Percentiles rank a stretch among this genome's conserved stretches.
phyloP scores from a whole-genome alignment of 2,888 invertebrate species.

The Belgica antarctica region DNA sequence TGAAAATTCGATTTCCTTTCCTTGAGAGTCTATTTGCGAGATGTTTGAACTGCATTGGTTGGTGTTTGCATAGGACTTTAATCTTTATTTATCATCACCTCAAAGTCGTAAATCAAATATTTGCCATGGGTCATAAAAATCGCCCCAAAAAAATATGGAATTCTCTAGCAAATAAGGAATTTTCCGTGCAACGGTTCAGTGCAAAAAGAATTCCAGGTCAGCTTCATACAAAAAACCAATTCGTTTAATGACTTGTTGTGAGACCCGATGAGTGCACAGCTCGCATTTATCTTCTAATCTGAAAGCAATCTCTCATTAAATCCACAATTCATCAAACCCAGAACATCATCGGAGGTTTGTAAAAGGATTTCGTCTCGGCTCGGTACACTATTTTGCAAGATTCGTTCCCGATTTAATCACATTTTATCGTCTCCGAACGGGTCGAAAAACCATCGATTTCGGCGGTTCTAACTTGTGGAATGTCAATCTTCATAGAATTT shows the following conservation, averaged over 20 bases:
- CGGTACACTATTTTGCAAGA: background rate
- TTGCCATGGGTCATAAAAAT: background rate
- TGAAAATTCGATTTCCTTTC: background rate
- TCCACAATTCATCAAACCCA: background rate
- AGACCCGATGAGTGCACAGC: background rate
- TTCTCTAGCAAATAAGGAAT: background rate
- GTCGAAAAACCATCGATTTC: too few species aligned
- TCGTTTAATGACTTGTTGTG: background rate
- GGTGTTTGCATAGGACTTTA: background rate
- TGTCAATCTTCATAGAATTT: slow-evolving; percentile 1
- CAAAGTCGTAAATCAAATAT: background rate
- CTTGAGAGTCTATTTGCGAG: background rate
- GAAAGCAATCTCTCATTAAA: slow-evolving; percentile 19
- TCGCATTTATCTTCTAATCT: slow-evolving; percentile 13
- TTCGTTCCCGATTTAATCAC: too few species aligned
- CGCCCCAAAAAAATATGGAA: background rate
- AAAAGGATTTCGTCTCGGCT: too few species aligned
- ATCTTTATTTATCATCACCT: background rate
- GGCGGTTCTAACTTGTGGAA: slow-evolving; percentile 1
- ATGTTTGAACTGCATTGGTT: background rate
- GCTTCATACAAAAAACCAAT: background rate
- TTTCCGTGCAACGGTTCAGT: background rate
- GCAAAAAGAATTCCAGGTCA: background rate
- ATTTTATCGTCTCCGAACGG: too few species aligned
- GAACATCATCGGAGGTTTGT: slow-evolving; percentile 3